Evolutionary conservation across 2,888 invertebrate species (phyloP), one percentile per base, ranked within the genome.

Genomic region (Falcaria lacertinaria): DNA sequence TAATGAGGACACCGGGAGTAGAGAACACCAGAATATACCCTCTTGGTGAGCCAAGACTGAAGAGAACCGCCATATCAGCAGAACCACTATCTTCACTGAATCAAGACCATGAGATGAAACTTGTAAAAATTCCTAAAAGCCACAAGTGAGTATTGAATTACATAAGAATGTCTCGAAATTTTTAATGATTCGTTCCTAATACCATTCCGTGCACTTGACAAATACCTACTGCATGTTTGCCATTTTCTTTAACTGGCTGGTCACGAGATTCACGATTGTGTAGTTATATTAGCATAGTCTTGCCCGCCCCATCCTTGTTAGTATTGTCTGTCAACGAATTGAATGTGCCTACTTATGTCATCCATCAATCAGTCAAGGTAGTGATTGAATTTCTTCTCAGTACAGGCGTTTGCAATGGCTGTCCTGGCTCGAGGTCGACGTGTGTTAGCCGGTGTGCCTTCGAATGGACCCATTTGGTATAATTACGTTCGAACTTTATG

Each of bases 1-100:
- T 79, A 4, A 78, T 81, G 60, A 82, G 74, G 73, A 69, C 80
- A 65, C 90, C 91, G 32, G 90, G 91, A 11, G 68, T 91, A 14
- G 91, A 91, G 57, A 90, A 90, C 50, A 90, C 91, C 0, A 81
- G 91, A 50, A 82, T 91, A 0, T 71, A 91, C 35, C 80, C 88
- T 1, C 64, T 91, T 2, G 77, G 89, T 33, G 92, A 92, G 62
- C 92, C 92, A 3, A 87, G 94, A 57, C 89, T 91, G 40, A 90
- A 90, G 52, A 82, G 90, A 45, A 94, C 95, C 69, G 95, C 97
- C 45, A 96, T 95, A 60, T 94, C 91, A 91, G 97, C 97, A 0
- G 97, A 97, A 71, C 97, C 97, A 0, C 70, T 93, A 34, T 91
- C 91, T 14, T 80, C 89, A 19, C 69, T 90, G 41, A 77, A 83